Evolutionary conservation across 1,140 invertebrate genomes (phyloP), one percentile per base, ranked within the genome.

Genomic region (Heterodera schachtii): DNA sequence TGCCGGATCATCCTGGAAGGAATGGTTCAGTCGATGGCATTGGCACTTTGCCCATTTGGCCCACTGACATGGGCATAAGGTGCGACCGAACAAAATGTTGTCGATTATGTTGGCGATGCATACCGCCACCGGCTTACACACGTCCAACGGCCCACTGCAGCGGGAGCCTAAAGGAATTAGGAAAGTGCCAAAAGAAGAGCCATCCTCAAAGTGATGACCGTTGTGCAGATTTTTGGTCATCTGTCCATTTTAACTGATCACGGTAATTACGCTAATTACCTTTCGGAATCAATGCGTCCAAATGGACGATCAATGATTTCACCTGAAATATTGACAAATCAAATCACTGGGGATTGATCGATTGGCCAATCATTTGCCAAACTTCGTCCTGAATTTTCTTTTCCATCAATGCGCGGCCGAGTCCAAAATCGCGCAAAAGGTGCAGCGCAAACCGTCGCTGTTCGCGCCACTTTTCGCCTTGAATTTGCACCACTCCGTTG

Each of bases 381-480:
- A 88, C 84, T 84, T 88, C 85, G 3, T 71, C 94, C 94, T 94
- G 95, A 82, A 97, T 96, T 90, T 94, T 93, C 21, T 92, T 92
- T 90, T 96, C 94, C 93, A 97, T 94, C 81, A 93, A 92, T 85
- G 94, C 93, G 86, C 94, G 94, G 47, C 94, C 94, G 69, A 89
- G 95, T 13, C 96, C 96, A 84, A 98, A 95, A 85, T 94, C 93
- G 49, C 95, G 92, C 3, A 98, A 92, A 79, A 95, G 94, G 82
- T 95, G 93, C 86, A 97, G 94, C 16, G 97, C 92, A 91, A 97
- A 98, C 81, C 93, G 93, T 76, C 96, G 92, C 90, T 97, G 95
- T 84, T 95, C 94, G 90, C 95, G 95, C 96, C 96, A 98, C 85
- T 96, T 91, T 79, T 93, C 93, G 75, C 96, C 96, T 83, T 95